phyloP scores from a whole-genome alignment of 1,140 invertebrate species.

The Popillia japonica region DNA sequence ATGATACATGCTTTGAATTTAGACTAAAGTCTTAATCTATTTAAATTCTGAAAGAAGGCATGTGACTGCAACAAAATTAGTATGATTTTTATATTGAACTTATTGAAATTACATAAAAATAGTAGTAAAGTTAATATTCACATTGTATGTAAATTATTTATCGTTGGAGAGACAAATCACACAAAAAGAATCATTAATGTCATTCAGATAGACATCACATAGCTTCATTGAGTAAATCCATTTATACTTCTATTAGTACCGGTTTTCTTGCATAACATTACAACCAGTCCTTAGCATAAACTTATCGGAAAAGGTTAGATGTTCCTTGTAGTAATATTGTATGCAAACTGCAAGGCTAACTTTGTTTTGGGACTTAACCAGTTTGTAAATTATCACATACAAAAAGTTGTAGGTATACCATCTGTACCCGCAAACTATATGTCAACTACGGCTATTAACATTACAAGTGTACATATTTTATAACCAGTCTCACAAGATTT shows the following conservation, averaged over 20 bases:
- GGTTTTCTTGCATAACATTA: not conserved
- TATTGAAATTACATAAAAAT: too few relatives aligned
- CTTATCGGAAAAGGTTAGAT: not conserved
- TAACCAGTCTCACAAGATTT: not conserved
- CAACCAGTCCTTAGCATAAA: conserved; percentile 3
- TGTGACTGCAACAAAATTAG: too few relatives aligned
- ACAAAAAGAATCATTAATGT: not conserved
- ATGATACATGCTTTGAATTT: too few relatives aligned
- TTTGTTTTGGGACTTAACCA: not conserved
- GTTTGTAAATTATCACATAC: not conserved
- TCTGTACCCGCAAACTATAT: not conserved
- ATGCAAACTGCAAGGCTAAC: not conserved
- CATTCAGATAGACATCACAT: not conserved
- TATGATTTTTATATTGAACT: too few relatives aligned
- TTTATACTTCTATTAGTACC: not conserved
- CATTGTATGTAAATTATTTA: too few relatives aligned
- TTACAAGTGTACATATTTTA: not conserved
- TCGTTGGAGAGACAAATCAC: too few relatives aligned
- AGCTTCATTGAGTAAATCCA: not conserved
- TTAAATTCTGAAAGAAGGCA: too few relatives aligned
- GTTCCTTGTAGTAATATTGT: not conserved
- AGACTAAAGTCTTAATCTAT: too few relatives aligned
- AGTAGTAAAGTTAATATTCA: too few relatives aligned
- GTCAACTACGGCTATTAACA: not conserved
- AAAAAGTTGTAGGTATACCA: not conserved